These are phyloP conservation scores for Drosophila neotestacea DNA, from an alignment of 2,888 invertebrate genomes.

Conservation along the genomic window DNA sequence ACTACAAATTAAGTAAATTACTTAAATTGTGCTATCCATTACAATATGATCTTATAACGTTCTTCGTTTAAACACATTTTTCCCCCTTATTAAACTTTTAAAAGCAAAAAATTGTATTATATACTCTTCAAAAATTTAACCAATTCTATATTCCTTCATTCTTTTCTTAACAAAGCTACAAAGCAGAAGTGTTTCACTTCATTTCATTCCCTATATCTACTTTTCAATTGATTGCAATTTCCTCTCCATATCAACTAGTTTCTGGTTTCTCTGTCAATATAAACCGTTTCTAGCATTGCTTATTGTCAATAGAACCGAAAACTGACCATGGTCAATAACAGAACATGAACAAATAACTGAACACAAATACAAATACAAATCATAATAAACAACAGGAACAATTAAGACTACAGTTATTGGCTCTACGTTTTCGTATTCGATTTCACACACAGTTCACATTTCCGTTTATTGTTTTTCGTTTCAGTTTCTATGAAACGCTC, in stretches of 20 bases:
- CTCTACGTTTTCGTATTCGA: conserved; percentile 12
- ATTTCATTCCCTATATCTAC: background rate
- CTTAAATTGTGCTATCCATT: no score
- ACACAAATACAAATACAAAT: conserved; percentile 28
- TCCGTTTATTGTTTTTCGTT: conserved; percentile 34
- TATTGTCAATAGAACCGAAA: conserved; percentile 21
- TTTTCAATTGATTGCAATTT: no score
- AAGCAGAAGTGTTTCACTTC: background rate
- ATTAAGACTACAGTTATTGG: conserved; percentile 13
- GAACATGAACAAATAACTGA: conserved; percentile 41
- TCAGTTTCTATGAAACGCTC: conserved; percentile 13
- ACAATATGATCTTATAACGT: no score
- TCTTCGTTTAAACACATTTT: background rate
- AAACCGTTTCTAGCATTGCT: no score
- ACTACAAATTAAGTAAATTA: no score
- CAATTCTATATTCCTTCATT: no score
- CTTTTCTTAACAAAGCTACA: no score
- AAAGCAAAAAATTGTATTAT: no score
- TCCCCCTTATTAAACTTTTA: no score
- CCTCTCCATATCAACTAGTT: no score
- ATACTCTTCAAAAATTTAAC: no score
- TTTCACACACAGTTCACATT: conserved; percentile 13
- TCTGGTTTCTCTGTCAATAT: no score
- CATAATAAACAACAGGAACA: conserved; percentile 37
- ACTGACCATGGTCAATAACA: conserved; percentile 52